Conservation (phyloP, 2,888 invertebrate species). For the Rhaphigaster nebulosa region DNA sequence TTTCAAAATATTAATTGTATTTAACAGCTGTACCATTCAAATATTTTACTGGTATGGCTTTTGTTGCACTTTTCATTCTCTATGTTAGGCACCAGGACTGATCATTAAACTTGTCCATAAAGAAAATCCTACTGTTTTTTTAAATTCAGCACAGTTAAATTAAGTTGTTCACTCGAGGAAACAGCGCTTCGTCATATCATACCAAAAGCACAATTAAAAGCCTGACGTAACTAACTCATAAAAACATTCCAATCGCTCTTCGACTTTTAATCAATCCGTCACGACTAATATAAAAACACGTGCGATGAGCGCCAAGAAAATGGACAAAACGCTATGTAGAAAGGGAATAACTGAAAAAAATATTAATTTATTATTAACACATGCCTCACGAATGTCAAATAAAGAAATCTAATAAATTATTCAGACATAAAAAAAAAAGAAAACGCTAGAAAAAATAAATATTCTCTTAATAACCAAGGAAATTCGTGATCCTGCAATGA, state of each 20-base stretch:
- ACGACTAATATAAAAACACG: not conserved
- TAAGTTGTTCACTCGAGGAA: too few relatives aligned
- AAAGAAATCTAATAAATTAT: not conserved
- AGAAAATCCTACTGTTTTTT: too few relatives aligned
- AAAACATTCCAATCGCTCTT: not conserved
- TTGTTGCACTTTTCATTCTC: too few relatives aligned
- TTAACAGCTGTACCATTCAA: too few relatives aligned
- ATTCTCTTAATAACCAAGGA: not conserved
- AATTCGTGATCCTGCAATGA: constrained; percentile 27
- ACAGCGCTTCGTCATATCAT: not conserved
- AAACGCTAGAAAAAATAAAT: not conserved
- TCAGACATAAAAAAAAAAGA: not conserved
- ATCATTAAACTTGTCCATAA: too few relatives aligned
- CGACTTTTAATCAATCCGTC: not conserved
- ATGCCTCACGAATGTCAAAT: not conserved
- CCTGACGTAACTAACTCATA: not conserved
- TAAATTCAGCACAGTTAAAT: too few relatives aligned
- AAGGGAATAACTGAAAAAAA: not conserved
- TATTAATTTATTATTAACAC: not conserved
- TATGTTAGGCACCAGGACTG: too few relatives aligned
- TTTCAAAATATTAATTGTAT: too few relatives aligned
- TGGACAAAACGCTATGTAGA: not conserved
- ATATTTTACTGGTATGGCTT: too few relatives aligned
- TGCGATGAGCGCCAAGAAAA: too few relatives aligned
- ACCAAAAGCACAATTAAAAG: not conserved